Evolutionary conservation across 2,888 invertebrate genomes (phyloP), one percentile per base, ranked within the genome.

Genomic region (Cryptus armator): DNA sequence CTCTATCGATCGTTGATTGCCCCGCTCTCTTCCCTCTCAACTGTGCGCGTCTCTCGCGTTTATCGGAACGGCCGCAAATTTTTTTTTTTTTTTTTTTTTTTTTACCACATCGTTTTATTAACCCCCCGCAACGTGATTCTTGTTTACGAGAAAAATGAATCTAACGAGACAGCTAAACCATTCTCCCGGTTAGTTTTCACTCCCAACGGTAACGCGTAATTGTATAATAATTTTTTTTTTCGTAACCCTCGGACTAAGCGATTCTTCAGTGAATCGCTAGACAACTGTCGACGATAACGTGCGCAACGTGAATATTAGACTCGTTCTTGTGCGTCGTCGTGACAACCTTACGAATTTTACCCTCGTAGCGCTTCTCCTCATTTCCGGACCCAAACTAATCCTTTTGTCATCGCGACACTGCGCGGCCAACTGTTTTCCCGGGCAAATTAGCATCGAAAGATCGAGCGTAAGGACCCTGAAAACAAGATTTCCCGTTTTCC

Each of bases 251-350:
- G 7, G 37, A 37, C 4, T 37, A 37, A 37, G 7, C 37, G 37
- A 37, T 37, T 37, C 9, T 9, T 37, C 37, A 9, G 37, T 37
- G 37, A 37, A 37, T 37, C 6, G 5, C 37, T 37, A 37, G 37
- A 37, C 37, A 5, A 7, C 37, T 7, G 37, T 37, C 6, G 9
- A 37, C 19, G 53, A 56, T 56, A 56, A 56, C 19, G 56, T 4
- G 91, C 89, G 89, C 89, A 89, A 89, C 88, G 89, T 90, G 90
- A 90, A 91, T 91, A 92, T 92, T 91, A 91, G 91, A 89, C 89
- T 90, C 91, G 91, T 91, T 91, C 92, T 92, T 90, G 89, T 90
- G 89, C 89, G 87, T 86, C 10, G 14, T 37, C 37, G 37, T 37
- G 51, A 7, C 3, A 16, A 67, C 44, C 46, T n/a, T 37, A 9